Evolutionary conservation across 2,888 invertebrate genomes (phyloP).

Genomic region (Hypena proboscidalis): DNA sequence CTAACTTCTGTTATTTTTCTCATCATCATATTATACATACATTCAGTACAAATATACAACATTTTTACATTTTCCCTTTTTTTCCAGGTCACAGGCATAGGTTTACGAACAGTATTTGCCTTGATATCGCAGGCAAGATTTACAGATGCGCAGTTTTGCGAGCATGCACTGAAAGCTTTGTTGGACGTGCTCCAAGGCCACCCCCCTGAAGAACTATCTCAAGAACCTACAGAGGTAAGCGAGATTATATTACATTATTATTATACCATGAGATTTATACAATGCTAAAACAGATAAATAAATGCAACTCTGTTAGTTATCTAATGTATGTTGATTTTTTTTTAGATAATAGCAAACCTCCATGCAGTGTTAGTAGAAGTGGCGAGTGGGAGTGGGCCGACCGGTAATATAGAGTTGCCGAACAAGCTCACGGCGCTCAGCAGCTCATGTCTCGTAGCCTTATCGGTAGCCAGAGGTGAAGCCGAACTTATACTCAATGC

Average conservation of each 20-base stretch:
- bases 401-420: constrained; percentile 77
- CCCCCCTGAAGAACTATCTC: constrained; percentile 92
- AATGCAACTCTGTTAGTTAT: no score
- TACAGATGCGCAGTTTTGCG: constrained; percentile 94
- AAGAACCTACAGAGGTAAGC: constrained; percentile 91
- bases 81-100: constrained; percentile 91
- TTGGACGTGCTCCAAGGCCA: constrained; percentile 96
- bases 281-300: no score
- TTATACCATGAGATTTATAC: no score
- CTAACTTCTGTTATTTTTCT: no score
- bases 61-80: constrained; percentile 3
- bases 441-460: constrained; percentile 95
- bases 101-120: constrained; percentile 94
- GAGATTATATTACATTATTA: no score
- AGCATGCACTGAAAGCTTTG: constrained; percentile 94
- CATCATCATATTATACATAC: no score
- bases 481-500: constrained; percentile 96
- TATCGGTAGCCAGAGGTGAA: constrained; percentile 97
- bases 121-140: constrained; percentile 94
- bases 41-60: no score
- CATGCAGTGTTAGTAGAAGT: constrained; percentile 94
- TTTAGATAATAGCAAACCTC: constrained; percentile 89
- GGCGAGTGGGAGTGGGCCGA: constrained; percentile 86
- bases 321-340: constrained; percentile 30
- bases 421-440: constrained; percentile 93